These are phyloP conservation scores for Entosphenus tridentatus DNA, from an alignment of 2,113 vertebrate genomes.

Conservation along the genomic window DNA sequence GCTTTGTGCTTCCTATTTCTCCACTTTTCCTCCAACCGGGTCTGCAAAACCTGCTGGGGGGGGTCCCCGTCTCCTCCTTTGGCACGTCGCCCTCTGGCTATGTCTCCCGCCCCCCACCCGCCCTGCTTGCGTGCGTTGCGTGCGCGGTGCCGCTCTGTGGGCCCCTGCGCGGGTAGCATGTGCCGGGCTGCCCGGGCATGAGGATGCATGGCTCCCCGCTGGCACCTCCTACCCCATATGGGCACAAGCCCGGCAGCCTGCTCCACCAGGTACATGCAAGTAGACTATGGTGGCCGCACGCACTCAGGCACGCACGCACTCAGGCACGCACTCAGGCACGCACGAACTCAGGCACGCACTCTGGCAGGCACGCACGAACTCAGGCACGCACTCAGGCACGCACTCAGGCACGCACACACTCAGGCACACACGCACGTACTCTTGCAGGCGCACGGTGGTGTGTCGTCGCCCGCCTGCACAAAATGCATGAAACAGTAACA, in stretches of 20 bases:
- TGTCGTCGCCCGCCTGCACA: background rate
- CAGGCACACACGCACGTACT: background rate
- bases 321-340: background rate
- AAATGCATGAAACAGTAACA: no score
- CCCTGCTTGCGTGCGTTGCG: no score
- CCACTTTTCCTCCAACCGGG: no score
- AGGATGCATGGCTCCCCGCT: background rate
- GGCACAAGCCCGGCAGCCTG: slow-evolving; percentile 2
- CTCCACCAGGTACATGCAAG: background rate
- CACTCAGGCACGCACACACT: background rate
- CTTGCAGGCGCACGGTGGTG: background rate
- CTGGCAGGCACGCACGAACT: background rate
- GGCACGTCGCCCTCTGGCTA: no score
- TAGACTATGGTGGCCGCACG: background rate
- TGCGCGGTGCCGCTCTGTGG: no score
- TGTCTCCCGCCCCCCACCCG: no score
- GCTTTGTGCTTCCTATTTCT: no score
- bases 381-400: background rate
- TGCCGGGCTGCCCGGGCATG: slow-evolving; percentile 1
- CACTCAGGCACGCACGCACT: background rate
- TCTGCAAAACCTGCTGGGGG: no score
- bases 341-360: background rate
- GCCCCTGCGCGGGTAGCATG: background rate
- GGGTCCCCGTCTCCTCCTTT: no score
- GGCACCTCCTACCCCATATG: background rate